phyloP scores from a whole-genome alignment of 1,140 invertebrate species.

The Penaeus indicus region DNA sequence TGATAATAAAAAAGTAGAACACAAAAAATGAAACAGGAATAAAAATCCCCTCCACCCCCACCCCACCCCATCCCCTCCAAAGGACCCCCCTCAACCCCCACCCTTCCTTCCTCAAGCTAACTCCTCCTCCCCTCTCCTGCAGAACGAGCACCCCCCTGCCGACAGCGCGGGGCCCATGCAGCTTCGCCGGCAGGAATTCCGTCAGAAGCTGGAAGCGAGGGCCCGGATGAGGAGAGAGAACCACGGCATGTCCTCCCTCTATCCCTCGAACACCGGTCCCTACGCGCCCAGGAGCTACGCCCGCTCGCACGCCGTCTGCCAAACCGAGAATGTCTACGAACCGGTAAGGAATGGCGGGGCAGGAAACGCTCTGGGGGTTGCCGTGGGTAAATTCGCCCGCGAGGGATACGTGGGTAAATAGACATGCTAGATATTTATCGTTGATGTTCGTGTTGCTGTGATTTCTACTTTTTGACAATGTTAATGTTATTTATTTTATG shows the following conservation, averaged over 20 bases:
- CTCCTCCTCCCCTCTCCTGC: background rate
- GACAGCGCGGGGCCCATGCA: conserved; percentile 1
- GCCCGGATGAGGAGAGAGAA: conserved; percentile 51
- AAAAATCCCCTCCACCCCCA: no score
- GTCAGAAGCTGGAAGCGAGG: conserved; percentile 62
- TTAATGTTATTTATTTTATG: no score
- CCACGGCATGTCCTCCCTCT: conserved; percentile 60
- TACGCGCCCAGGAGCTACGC: background rate
- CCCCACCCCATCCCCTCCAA: background rate
- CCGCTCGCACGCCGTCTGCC: conserved; percentile 2
- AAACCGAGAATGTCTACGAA: conserved; percentile 55
- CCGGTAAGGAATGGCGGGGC: conserved; percentile 23
- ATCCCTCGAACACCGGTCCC: conserved; percentile 34
- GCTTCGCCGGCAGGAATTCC: conserved; percentile 56
- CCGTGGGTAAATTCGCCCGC: no score
- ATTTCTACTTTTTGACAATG: no score
- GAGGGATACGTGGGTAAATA: no score
- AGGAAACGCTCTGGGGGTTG: no score
- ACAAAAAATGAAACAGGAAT: no score
- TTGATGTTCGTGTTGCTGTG: no score
- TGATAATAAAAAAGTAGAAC: no score
- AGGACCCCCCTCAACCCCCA: background rate
- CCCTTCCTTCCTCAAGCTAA: background rate
- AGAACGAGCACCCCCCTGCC: no score
- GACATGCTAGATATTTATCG: no score